Evolutionary conservation across 2,888 invertebrate species (phyloP), one percentile per base, ranked within the genome.

Genomic region (Ochropacha duplaris): DNA sequence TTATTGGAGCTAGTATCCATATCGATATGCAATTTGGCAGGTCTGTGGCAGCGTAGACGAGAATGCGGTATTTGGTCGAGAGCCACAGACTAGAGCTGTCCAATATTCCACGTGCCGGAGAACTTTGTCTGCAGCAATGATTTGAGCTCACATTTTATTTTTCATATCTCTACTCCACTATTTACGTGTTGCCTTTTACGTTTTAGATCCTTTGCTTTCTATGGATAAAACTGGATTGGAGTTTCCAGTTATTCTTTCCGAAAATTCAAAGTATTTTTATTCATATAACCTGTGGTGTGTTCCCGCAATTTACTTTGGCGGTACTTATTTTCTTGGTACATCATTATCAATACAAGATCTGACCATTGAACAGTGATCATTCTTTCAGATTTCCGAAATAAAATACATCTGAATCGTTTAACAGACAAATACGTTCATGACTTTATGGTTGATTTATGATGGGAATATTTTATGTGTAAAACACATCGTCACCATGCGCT

Each of bases 21-120:
- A 81, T 78, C 78, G 74, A 78, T 81, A 79, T 78, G 81, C 81
- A 82, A 83, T 83, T 84, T 81, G 76, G 81, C 76, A 78, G 76
- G 78, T 73, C 71, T 70, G 66, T 60, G 66, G 70, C 62, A 65
- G 57, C 55, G 58, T 63, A 61, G 61, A 66, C 69, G 71, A 71
- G 76, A 76, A 76, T 71, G 71, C 70, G 72, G 76, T 76, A 76
- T 77, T 72, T 69, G 64, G 4, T 12, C 4, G 51, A 12, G 31
- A 52, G 52, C 52, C 12, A 31, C 31, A 44, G 44, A 44, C 9
- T 44, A 8, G 44, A 44, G 44, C 44, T 2, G 44, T 44, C n/a
- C 44, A 44, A 44, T 44, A 44, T 44, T 44, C 44, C 44, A 44
- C 44, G 44, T 44, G 9, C 44, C 44, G 44, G 6, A 44, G 44